Evolutionary conservation across 1,140 invertebrate genomes (phyloP).

Genomic region (Telenomus remus): DNA sequence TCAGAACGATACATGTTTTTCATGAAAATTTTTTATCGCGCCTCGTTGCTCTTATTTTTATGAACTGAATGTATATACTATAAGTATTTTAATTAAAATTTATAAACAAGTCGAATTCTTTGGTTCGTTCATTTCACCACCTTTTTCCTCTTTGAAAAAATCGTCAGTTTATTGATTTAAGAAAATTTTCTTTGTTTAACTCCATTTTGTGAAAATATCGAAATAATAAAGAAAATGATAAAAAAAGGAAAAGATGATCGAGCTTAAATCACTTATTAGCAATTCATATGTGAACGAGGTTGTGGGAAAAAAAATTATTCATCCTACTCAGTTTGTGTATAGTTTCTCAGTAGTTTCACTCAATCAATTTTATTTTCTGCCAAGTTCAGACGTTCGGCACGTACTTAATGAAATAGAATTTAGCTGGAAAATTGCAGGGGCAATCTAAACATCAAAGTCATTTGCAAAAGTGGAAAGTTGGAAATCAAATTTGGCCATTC

Average conservation of each 20-base stretch:
- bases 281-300: too few relatives aligned
- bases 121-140: not conserved
- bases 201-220: too few relatives aligned
- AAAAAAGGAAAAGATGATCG: too few relatives aligned
- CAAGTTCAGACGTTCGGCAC: constrained; percentile 3
- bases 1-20: constrained; percentile 42
- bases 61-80: constrained; percentile 60
- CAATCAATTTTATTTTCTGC: constrained; percentile 21
- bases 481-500: constrained; percentile 8
- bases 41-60: constrained; percentile 59
- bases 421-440: constrained; percentile 13
- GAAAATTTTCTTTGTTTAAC: too few relatives aligned
- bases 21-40: constrained; percentile 47
- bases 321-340: constrained; percentile 4
- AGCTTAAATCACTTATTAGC: too few relatives aligned
- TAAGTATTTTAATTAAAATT: constrained; percentile 59
- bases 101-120: constrained; percentile 26
- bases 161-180: too few relatives aligned
- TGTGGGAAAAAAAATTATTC: too few relatives aligned
- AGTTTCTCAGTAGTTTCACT: constrained; percentile 32
- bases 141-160: not conserved
- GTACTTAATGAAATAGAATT: constrained; percentile 32
- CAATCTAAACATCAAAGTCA: constrained; percentile 1
- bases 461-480: constrained; percentile 16
- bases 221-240: too few relatives aligned